phyloP scores from a whole-genome alignment of 2,797 vertebrate species.

The Helostoma temminkii region DNA sequence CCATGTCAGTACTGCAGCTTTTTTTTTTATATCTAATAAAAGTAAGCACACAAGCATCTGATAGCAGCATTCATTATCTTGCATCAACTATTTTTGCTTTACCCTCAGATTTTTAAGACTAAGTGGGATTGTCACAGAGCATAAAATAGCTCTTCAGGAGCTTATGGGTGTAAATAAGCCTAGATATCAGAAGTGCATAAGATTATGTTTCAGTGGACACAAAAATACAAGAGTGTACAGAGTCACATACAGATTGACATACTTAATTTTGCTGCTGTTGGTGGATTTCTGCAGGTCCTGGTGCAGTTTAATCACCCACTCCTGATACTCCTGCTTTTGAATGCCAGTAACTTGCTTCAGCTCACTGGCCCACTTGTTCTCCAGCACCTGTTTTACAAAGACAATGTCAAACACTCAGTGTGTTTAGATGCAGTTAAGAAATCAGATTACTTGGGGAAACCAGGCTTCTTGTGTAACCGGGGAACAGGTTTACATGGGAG shows the following conservation, averaged over 20 bases:
- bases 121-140: conserved; percentile 2
- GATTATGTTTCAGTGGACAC: not conserved
- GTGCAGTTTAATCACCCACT: conserved; percentile 98
- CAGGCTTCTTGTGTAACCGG: too few relatives aligned
- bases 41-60: conserved; percentile 24
- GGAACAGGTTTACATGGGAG: too few relatives aligned
- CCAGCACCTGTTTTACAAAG: conserved; percentile 86
- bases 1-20: conserved; percentile 10
- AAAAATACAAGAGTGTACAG: not conserved
- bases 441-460: too few relatives aligned
- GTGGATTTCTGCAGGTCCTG: conserved; percentile 94
- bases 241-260: conserved; percentile 15
- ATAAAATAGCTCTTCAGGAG: conserved; percentile 17
- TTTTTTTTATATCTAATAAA: conserved; percentile 10
- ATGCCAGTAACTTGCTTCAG: conserved; percentile 94
- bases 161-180: not conserved
- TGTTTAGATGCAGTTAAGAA: too few relatives aligned
- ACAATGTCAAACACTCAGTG: conserved; percentile 1
- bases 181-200: not conserved
- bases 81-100: conserved; percentile 22
- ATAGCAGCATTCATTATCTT: conserved; percentile 38
- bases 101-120: not conserved
- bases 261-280: conserved; percentile 92
- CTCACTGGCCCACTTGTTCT: conserved; percentile 96
- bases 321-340: conserved; percentile 98